Evolutionary conservation across 2,888 invertebrate species (phyloP), one percentile per base, ranked within the genome.

Genomic region (Thymelicus acteon): DNA sequence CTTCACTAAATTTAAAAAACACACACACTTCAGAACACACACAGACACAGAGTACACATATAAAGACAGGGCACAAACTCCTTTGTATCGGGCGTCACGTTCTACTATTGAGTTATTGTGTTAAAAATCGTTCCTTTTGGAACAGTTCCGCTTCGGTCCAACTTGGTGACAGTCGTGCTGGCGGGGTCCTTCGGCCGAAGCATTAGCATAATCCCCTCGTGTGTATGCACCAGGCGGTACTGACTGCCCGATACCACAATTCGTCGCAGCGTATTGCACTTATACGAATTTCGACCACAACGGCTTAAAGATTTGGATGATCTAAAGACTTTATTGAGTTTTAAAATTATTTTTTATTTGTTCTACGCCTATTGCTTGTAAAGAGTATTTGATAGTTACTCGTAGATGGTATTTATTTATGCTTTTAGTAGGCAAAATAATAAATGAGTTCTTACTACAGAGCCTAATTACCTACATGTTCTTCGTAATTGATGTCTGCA

Each of bases 151-250:
- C 61, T 15, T 19, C 15, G 52, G 49, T 15, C 61, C n/a, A 52
- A 31, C 52, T 13, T 60, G 39, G 67, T 49, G 67, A 60, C 60
- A 52, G 60, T 7, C 52, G 44, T 68, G 52, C 39, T 31, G 19
- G 49, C 48, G 52, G 2, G 37, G 63, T 39, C 15, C 63, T 39
- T 15, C 24, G 52, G 63, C 13, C 31, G 39, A 1, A 24, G 54
- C 72, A 80, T 81, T 78, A 74, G 74, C 78, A 78, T 78, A 78
- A 77, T 76, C 74, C 58, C 31, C 58, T 31, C 58, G 64, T 74
- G 68, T 61, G 72, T 68, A 73, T 73, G 75, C 72, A 74, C 71
- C 67, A 40, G 52, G 57, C 52, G 57, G 37, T 44, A 40, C 67
- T 63, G 61, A 60, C 64, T 37, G 68, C 52, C 69, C 67, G 73